A percentile compares a stretch with the other conserved stretches of the same genome.
phyloP scores from a whole-genome alignment of 2,113 vertebrate genomes.

The Tautogolabrus adspersus region DNA sequence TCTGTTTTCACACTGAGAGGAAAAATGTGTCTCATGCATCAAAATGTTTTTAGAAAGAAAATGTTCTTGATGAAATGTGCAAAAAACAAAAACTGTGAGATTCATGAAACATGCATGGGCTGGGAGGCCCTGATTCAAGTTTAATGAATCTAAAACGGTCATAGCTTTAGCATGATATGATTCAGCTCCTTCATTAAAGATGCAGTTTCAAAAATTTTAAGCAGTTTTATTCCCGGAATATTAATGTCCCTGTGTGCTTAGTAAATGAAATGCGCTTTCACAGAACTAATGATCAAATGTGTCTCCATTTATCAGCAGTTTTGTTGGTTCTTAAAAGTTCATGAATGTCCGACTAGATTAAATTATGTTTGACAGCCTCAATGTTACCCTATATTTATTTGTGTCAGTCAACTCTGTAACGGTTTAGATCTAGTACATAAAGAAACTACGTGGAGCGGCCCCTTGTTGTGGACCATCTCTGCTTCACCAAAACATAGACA shows the following conservation, averaged over 20 bases:
- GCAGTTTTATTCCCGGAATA: conserved; percentile 18
- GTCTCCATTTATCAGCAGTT: conserved; percentile 5
- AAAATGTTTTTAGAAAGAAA: conserved; percentile 23
- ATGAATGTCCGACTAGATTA: neutral
- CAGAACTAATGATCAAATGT: neutral
- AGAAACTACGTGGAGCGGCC: too few relatives aligned
- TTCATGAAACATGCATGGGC: conserved; percentile 62
- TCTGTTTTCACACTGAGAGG: neutral
- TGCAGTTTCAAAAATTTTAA: conserved; percentile 47
- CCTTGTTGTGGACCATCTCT: too few relatives aligned
- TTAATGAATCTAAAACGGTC: conserved; percentile 58
- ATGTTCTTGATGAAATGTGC: neutral
- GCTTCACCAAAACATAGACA: too few relatives aligned
- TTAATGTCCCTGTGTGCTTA: conserved; percentile 18
- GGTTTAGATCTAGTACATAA: too few relatives aligned
- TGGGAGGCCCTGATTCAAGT: conserved; percentile 37
- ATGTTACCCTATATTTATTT: too few relatives aligned
- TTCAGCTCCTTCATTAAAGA: conserved; percentile 59
- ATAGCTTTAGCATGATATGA: conserved; percentile 24
- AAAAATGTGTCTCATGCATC: neutral
- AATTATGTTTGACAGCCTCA: neutral
- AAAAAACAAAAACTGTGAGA: neutral
- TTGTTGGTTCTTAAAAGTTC: neutral
- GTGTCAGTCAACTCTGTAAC: too few relatives aligned
- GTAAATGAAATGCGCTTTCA: conserved; percentile 12